Conservation (phyloP, 2,113 vertebrate species). For the Acrocephalus kingi region DNA sequence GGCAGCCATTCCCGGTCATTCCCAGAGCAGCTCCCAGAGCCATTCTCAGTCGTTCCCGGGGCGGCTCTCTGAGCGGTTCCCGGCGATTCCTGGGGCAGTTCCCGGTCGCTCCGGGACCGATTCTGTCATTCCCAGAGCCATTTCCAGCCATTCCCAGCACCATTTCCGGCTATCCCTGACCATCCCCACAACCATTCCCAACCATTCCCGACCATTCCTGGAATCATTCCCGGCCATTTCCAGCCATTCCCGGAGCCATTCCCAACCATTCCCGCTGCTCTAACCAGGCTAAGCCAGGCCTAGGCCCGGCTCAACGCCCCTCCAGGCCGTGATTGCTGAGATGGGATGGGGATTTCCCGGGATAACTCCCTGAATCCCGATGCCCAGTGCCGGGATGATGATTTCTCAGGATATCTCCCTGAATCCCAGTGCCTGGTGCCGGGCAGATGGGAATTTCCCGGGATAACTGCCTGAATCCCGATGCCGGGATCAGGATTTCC, state of each 20-base stretch:
- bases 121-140: not conserved
- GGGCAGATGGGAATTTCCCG: too few species aligned
- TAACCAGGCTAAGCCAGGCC: fast-evolving
- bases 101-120: too few species aligned
- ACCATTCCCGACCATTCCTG: not conserved
- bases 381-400: not conserved
- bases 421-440: too few species aligned
- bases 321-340: too few species aligned
- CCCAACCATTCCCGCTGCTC: not conserved
- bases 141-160: not conserved
- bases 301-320: fast-evolving
- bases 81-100: too few species aligned
- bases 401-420: not conserved
- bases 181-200: not conserved
- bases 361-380: not conserved
- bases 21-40: not conserved
- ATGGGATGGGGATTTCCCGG: not conserved
- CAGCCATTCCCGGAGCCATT: not conserved
- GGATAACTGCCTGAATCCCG: too few species aligned
- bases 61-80: too few species aligned
- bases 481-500: not conserved
- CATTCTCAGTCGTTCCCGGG: not conserved
- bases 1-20: not conserved
- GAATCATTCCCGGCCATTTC: not conserved
- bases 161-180: too few species aligned